Conservation (phyloP, 1,140 invertebrate species). For the Phymastichus coffea region DNA sequence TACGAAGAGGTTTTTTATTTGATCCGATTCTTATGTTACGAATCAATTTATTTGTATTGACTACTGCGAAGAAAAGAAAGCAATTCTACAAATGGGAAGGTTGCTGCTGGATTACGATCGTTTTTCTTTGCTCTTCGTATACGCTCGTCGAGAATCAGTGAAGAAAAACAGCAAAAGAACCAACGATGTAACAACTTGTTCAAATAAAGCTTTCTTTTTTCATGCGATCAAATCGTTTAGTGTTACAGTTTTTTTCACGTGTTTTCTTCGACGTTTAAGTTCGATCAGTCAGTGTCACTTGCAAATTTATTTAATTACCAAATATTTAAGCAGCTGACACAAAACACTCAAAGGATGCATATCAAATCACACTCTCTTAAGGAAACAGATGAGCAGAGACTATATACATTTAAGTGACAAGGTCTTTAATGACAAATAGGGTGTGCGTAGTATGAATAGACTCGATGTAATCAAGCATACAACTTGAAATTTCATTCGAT, state of each 20-base stretch:
- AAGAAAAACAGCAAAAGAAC: neutral
- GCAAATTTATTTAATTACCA: too few relatives aligned
- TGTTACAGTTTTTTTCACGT: too few relatives aligned
- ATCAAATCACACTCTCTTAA: too few relatives aligned
- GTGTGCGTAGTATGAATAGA: neutral
- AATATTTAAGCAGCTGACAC: too few relatives aligned
- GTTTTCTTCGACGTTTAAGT: too few relatives aligned
- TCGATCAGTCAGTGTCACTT: too few relatives aligned
- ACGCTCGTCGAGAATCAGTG: neutral
- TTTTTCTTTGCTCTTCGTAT: neutral
- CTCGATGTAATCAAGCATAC: constrained; percentile 8
- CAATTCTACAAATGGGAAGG: neutral
- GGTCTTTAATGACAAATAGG: constrained; percentile 2
- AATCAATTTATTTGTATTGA: neutral
- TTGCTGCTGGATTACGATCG: neutral
- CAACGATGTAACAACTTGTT: too few relatives aligned
- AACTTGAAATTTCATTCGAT: constrained; percentile 11
- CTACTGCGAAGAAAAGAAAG: neutral
- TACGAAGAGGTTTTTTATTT: neutral
- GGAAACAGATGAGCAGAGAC: too few relatives aligned
- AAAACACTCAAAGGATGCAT: too few relatives aligned
- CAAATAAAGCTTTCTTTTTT: too few relatives aligned
- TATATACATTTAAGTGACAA: too few relatives aligned
- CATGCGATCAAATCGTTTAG: too few relatives aligned
- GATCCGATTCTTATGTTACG: neutral